Conservation (phyloP, 2,888 invertebrate genomes). For the Chromoteleia sp. region DNA sequence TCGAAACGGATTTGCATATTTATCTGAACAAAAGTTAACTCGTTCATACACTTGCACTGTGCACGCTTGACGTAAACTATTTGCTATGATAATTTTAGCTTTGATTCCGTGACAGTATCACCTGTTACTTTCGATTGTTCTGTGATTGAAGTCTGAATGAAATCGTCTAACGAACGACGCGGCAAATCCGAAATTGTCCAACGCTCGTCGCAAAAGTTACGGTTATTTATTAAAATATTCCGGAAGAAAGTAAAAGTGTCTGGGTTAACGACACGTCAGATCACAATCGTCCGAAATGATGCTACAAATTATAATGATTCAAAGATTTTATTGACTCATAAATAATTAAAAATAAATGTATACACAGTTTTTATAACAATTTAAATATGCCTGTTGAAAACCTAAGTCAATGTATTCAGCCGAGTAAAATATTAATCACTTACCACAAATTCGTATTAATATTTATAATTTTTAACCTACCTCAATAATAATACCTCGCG, state of each 20-base stretch:
- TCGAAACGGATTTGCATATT: slow-evolving; percentile 59
- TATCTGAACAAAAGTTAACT: slow-evolving; percentile 67
- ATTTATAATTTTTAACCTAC: slow-evolving; percentile 63
- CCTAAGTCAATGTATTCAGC: slow-evolving; percentile 39
- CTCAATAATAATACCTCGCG: slow-evolving; percentile 54
- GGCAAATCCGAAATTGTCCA: background rate
- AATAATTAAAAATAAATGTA: slow-evolving; percentile 42
- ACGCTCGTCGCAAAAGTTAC: slow-evolving; percentile 14
- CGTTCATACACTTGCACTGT: slow-evolving; percentile 56
- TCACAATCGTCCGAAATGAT: slow-evolving; percentile 13
- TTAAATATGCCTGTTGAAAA: slow-evolving; percentile 16
- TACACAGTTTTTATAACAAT: slow-evolving; percentile 36
- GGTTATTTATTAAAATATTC: slow-evolving; percentile 32
- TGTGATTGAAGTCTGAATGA: slow-evolving; percentile 42
- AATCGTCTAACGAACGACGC: slow-evolving; percentile 27
- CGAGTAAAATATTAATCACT: slow-evolving; percentile 48
- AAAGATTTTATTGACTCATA: slow-evolving; percentile 43
- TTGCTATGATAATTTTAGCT: slow-evolving; percentile 58
- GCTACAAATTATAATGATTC: slow-evolving; percentile 26
- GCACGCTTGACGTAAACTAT: slow-evolving; percentile 45
- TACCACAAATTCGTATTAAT: slow-evolving; percentile 60
- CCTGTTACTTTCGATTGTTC: slow-evolving; percentile 68
- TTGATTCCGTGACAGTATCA: slow-evolving; percentile 58
- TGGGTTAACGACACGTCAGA: slow-evolving; percentile 23
- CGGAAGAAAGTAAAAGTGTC: slow-evolving; percentile 33